phyloP scores from a whole-genome alignment of 2,797 vertebrate genomes.

The Coluber constrictor region DNA sequence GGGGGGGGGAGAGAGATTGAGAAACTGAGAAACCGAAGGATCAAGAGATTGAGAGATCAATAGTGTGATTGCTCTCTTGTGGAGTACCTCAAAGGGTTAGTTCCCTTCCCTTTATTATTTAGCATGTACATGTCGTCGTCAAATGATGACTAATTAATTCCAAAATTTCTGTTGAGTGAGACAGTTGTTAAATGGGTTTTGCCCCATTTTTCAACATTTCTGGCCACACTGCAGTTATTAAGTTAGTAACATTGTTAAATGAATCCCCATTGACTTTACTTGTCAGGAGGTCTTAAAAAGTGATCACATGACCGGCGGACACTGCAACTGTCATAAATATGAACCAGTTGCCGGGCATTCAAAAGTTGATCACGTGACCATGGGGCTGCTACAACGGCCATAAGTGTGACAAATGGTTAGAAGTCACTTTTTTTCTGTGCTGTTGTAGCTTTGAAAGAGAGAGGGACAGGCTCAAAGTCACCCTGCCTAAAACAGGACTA shows the following conservation, averaged over 20 bases:
- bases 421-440: background rate
- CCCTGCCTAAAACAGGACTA: too few relatives aligned
- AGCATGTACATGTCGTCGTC: background rate
- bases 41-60: rapidly evolving
- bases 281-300: background rate
- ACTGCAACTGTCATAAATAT: background rate
- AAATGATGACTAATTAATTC: background rate
- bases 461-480: too few relatives aligned
- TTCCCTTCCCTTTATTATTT: background rate
- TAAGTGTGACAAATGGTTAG: background rate
- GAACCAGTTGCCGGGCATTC: background rate
- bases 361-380: background rate
- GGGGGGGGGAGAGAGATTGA: too few relatives aligned
- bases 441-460: background rate
- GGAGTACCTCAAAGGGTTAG: background rate
- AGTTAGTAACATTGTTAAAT: background rate
- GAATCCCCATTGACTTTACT: background rate
- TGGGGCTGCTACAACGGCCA: background rate
- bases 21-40: rapidly evolving
- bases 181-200: background rate
- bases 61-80: background rate
- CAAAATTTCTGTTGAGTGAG: background rate
- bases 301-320: background rate
- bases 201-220: background rate
- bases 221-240: background rate